Evolutionary conservation across 2,888 invertebrate species (phyloP).

Genomic region (Chrysolina americana): DNA sequence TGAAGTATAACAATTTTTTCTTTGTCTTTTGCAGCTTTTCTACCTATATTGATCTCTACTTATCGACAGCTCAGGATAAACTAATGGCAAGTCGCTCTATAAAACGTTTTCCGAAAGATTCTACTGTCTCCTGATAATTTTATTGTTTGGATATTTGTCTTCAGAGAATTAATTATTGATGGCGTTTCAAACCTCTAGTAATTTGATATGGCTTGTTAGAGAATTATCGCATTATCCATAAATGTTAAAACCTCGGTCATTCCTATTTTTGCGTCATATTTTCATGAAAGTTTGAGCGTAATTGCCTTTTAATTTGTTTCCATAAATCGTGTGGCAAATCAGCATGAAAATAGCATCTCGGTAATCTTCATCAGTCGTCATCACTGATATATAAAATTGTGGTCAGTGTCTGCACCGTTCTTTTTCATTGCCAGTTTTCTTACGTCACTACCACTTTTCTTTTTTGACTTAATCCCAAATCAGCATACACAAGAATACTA

Average conservation of each 20-base stretch:
- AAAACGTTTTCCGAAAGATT: too few relatives aligned
- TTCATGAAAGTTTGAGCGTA: background rate
- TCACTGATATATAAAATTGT: background rate
- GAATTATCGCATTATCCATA: background rate
- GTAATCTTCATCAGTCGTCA: background rate
- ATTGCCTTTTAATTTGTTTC: conserved; percentile 7
- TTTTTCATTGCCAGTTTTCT: background rate
- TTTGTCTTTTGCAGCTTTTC: too few relatives aligned
- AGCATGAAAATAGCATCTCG: background rate
- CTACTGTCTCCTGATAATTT: too few relatives aligned
- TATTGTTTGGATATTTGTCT: too few relatives aligned
- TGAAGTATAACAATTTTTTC: too few relatives aligned
- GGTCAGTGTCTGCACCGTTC: background rate
- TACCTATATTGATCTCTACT: too few relatives aligned
- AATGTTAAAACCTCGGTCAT: background rate
- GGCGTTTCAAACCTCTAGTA: background rate
- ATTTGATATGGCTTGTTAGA: background rate
- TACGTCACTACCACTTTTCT: too few relatives aligned
- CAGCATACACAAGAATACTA: too few relatives aligned
- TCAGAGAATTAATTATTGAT: too few relatives aligned
- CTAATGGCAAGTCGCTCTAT: too few relatives aligned
- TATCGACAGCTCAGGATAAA: too few relatives aligned
- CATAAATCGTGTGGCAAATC: background rate
- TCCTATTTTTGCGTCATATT: background rate
- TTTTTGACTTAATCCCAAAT: too few relatives aligned